Evolutionary conservation across 2,113 vertebrate genomes (phyloP).

Genomic region (Agapornis roseicollis): DNA sequence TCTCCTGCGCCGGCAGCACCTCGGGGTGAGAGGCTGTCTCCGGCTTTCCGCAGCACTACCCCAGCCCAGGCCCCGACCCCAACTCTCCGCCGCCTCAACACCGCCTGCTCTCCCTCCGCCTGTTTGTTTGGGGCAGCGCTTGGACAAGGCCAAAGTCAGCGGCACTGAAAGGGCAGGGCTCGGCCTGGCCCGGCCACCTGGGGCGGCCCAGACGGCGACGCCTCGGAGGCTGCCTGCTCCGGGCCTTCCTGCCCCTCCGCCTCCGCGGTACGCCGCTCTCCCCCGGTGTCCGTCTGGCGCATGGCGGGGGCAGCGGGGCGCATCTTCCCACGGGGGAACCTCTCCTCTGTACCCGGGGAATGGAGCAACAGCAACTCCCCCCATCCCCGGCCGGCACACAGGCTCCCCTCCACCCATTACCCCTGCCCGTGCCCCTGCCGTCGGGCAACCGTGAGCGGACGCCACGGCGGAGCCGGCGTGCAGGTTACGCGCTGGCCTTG

Average conservation of each 20-base stretch:
- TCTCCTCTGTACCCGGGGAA: neutral
- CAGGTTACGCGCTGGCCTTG: neutral
- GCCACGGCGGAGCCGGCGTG: neutral
- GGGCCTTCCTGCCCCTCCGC: neutral
- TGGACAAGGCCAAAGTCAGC: constrained; percentile 70
- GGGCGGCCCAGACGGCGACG: neutral
- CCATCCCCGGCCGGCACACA: rapidly evolving
- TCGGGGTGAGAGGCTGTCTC: neutral
- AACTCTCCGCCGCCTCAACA: neutral
- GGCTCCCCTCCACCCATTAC: neutral
- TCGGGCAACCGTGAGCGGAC: neutral
- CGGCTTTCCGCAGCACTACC: neutral
- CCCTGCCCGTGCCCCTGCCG: neutral
- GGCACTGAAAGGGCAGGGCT: neutral
- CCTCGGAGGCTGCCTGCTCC: neutral
- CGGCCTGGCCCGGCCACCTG: neutral
- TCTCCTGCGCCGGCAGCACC: neutral
- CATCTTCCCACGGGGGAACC: neutral
- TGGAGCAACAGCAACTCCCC: neutral
- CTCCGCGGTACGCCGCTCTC: neutral
- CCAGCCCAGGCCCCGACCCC: neutral
- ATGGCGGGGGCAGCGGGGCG: neutral
- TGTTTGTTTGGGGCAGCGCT: neutral
- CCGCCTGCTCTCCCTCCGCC: neutral
- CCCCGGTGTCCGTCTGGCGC: neutral